Conservation (phyloP, 2,888 invertebrate genomes). For the Stenoptilia bipunctidactyla region DNA sequence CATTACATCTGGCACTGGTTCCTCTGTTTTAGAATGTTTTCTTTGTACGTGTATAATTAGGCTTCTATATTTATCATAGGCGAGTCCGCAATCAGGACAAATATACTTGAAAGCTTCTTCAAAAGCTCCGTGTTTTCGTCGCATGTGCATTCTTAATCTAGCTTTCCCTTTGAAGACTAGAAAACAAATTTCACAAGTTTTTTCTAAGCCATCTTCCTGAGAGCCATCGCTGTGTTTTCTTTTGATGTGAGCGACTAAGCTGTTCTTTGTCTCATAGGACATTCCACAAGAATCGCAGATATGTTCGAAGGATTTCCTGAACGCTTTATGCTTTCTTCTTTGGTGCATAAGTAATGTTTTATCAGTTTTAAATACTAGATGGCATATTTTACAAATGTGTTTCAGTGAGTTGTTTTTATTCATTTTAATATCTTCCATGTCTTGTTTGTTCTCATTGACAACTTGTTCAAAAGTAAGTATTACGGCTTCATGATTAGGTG, state of each 20-base stretch:
- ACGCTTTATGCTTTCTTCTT: constrained; percentile 45
- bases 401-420: constrained; percentile 7
- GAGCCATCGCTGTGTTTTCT: constrained; percentile 48
- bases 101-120: constrained; percentile 45
- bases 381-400: constrained; percentile 49
- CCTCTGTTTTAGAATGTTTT: constrained; percentile 35
- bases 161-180: constrained; percentile 51
- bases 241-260: constrained; percentile 47
- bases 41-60: constrained; percentile 47
- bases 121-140: constrained; percentile 47
- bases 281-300: constrained; percentile 51
- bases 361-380: constrained; percentile 45
- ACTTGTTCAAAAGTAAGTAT: constrained; percentile 50
- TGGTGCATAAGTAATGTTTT: constrained; percentile 50
- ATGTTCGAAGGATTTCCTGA: constrained; percentile 38
- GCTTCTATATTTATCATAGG: constrained; percentile 54
- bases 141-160: constrained; percentile 54
- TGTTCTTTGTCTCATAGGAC: constrained; percentile 52
- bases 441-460: constrained; percentile 26
- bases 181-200: constrained; percentile 47
- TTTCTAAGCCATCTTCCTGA: constrained; percentile 29
- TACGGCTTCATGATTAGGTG: constrained; percentile 38
- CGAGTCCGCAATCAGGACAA: constrained; percentile 47
- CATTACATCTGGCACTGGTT: constrained; percentile 35
- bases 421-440: background rate